phyloP scores from a whole-genome alignment of 2,888 invertebrate genomes.

The Drosophila maculinotata region DNA sequence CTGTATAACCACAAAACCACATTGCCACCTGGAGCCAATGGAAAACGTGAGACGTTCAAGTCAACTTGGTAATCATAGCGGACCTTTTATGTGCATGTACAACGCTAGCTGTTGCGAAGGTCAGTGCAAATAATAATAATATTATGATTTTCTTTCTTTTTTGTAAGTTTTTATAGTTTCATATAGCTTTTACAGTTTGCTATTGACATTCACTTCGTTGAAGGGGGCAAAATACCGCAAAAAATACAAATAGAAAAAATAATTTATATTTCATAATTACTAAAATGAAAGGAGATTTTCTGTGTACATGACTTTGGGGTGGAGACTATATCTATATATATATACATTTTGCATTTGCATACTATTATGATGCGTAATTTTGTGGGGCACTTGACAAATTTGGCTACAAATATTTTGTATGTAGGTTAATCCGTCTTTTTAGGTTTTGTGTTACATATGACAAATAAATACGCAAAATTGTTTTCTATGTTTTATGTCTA shows the following conservation, averaged over 20 bases:
- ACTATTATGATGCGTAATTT: constrained; percentile 56
- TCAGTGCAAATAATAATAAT: constrained; percentile 46
- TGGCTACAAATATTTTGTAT: constrained; percentile 33
- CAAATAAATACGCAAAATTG: constrained; percentile 30
- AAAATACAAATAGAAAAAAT: constrained; percentile 23
- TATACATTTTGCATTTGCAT: constrained; percentile 39
- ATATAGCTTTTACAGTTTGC: constrained; percentile 30
- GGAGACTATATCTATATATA: background rate
- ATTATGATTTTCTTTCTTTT: constrained; percentile 30
- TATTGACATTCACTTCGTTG: constrained; percentile 17
- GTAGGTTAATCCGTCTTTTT: constrained; percentile 71
- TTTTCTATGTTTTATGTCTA: constrained; percentile 2
- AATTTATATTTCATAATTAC: constrained; percentile 30
- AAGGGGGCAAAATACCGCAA: constrained; percentile 34
- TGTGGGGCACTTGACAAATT: constrained; percentile 37
- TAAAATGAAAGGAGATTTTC: constrained; percentile 60
- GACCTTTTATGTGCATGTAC: constrained; percentile 31
- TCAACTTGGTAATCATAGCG: constrained; percentile 47
- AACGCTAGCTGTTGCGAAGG: constrained; percentile 49
- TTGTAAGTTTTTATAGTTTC: constrained; percentile 10
- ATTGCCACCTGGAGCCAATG: constrained; percentile 42
- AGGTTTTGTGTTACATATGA: constrained; percentile 65
- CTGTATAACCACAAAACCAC: constrained; percentile 53
- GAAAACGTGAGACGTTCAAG: constrained; percentile 56
- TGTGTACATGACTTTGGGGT: constrained; percentile 18